Base-by-base conservation (phyloP, 1,140 invertebrate genomes). In the Hermetia illucens region DNA sequence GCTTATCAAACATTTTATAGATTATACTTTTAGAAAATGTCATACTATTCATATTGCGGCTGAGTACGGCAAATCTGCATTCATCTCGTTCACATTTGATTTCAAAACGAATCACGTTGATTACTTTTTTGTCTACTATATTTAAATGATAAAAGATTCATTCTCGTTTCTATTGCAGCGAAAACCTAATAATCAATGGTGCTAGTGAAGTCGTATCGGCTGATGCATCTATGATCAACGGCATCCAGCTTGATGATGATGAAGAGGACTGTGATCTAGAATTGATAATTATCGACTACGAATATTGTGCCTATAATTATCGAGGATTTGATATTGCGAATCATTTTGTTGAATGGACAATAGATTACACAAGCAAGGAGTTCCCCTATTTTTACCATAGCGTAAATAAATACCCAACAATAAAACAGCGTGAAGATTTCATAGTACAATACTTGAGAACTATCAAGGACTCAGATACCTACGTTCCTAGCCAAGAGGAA, bases 281-380 rank as follows among this genome's bases (percentile, higher is more conserved):
- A 47, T 55, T 89, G 20, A 77, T 82, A 10, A 68, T 91, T 18
- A 89, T 91, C 52, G 90, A 95, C 58, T 94, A 87, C 61, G 90
- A 95, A 62, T 95, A 93, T 55, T 89, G 87, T 56, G 83, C 86
- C 0, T 93, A 93, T 61, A 93, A 92, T 58, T 88, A 91, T 57
- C 64, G 92, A 42, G 89, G 82, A 1, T 97, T 92, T 66, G 93
- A 97, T 63, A 66, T 98, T 38, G 93, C 89, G 3, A 97, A 97
- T 64, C 92, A 97, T 55, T 94, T 96, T 58, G 73, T 86, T 43
- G 92, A 97, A 63, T 96, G 90, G 89, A 76, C 74, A 5, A 93
- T 87, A 59, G 85, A 95, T 53, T 96, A 98, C 58, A 84, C 76
- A 1, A 71, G 75, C 36, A 59, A 72, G 0, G 69, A 80, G 31